Base-by-base conservation (phyloP, 1,140 invertebrate genomes). In the Drosophila sulfurigaster region DNA sequence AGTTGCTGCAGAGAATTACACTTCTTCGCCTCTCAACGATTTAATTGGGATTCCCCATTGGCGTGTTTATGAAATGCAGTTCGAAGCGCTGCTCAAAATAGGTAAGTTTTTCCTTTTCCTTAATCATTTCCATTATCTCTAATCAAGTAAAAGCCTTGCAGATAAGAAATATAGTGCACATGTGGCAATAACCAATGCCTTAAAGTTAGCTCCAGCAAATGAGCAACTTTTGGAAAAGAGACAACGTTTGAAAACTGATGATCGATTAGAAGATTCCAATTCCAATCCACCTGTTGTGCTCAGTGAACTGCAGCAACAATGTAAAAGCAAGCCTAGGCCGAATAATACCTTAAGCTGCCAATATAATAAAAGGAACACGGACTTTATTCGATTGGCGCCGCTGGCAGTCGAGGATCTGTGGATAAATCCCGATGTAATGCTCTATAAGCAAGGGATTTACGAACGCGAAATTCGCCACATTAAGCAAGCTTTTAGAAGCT, bases 341-440 rank as follows among this genome's bases (percentile, higher is more conserved):
- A 2, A 51, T 0, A 7, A 11, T 3, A 11, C 93, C 56, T 93
- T 98, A 5, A 94, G 94, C 75, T 99, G 98, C 93, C 94, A 95
- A 25, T 98, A 98, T 88, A 93, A 95, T 15, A 93, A 93, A 52
- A 94, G 95, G 54, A 94, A 94, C 95, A 52, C 96, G 97, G 35
- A 8, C 0, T 97, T 96, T 83, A 93, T 98, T 1, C 94, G 94
- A 69, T 93, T 99, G 16, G 96, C 96, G 0, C 98, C 97, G 0
- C 94, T 98, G 52, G 99, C 98, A 92, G 95, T 97, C 82, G 99
- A 99, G 93, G 95, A 97, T 78, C 94, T 96, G n/a, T 96, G 96
- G 91, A 92, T 96, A 1, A 94, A 97, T 7, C 99, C 99, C 0
- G 94, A 95, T 59, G 96, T 99, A 69, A 94, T 97, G 32, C 93